phyloP scores from a whole-genome alignment of 2,113 vertebrate species.

The Sarotherodon lohbergeri region DNA sequence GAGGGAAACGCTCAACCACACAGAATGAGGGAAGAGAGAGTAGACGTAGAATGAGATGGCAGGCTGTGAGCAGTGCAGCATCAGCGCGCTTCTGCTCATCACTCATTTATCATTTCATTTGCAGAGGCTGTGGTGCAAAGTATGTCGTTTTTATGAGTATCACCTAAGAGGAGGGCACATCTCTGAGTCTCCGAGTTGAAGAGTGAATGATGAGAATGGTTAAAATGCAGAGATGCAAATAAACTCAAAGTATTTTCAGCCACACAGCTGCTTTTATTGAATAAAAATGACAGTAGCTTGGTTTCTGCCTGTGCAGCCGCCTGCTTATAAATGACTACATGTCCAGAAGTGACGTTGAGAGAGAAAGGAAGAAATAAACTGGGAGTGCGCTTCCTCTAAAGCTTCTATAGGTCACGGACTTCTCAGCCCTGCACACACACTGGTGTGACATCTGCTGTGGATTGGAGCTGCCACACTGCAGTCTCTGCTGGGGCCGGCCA shows the following conservation, averaged over 20 bases:
- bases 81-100: conserved; percentile 43
- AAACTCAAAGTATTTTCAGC: not conserved
- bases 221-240: not conserved
- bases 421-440: conserved; percentile 9
- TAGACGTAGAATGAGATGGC: not conserved
- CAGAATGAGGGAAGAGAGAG: not conserved
- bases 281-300: not conserved
- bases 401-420: conserved; percentile 5
- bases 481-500: conserved; percentile 24
- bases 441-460: conserved; percentile 44
- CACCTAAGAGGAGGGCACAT: not conserved
- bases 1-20: not conserved
- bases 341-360: not conserved
- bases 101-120: conserved; percentile 54
- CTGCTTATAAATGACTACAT: not conserved
- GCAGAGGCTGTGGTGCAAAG: conserved; percentile 8
- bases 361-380: not conserved
- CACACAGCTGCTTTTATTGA: not conserved
- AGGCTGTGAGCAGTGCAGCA: conserved; percentile 12
- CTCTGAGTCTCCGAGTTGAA: fast-evolving
- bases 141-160: conserved; percentile 1
- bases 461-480: conserved; percentile 40
- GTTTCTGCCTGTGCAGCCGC: not conserved
- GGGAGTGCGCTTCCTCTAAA: not conserved
- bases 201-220: not conserved